Evolutionary conservation across 2,888 invertebrate species (phyloP), one percentile per base, ranked within the genome.

Genomic region (Oscheius sp.): DNA sequence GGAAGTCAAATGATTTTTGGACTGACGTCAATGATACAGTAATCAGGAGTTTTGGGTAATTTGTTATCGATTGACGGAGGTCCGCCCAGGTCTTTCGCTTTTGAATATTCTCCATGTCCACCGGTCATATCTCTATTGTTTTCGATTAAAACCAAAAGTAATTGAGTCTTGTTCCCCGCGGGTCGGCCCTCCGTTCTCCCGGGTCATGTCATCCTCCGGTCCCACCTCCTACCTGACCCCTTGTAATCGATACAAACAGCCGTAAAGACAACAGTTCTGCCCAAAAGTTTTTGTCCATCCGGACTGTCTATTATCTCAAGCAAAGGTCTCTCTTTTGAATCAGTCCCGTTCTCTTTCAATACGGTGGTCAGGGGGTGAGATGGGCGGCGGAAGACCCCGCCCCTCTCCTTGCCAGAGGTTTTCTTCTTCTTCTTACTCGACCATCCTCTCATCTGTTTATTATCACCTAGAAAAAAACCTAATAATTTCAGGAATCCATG

Each of bases 341-440:
- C 49, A 55, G 55, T 55, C 55, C 49, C 58, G 25, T 58, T 58
- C 61, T 43, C 43, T 61, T 16, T n/a, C 61, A 61, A 61, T 61
- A 61, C 61, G 61, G 61, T 61, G 61, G 18, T 23, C 43, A 43
- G 45, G 23, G 61, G 61, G 45, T 13, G 61, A 41, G 61, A n/a
- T 35, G 18, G 61, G 35, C 35, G 61, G 35, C 35, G 35, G 35
- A 35, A 3, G 12, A 45, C 41, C 61, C 61, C 61, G 61, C 61
- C 61, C 61, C 13, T 43, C 41, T 61, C 61, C 55, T 55, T 55
- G 55, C 21, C 21, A 21, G 61, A 41, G 43, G 21, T 61, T 61
- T 61, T 61, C 61, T 61, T 61, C 55, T 18, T 21, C 61, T n/a
- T 49, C 49, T 49, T 49, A 5, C n/a, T 16, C 21, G 6, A 21